A percentile compares a stretch with the other conserved stretches of the same genome.
Conservation (phyloP, 2,113 vertebrate genomes). For the Pelobates fuscus region DNA sequence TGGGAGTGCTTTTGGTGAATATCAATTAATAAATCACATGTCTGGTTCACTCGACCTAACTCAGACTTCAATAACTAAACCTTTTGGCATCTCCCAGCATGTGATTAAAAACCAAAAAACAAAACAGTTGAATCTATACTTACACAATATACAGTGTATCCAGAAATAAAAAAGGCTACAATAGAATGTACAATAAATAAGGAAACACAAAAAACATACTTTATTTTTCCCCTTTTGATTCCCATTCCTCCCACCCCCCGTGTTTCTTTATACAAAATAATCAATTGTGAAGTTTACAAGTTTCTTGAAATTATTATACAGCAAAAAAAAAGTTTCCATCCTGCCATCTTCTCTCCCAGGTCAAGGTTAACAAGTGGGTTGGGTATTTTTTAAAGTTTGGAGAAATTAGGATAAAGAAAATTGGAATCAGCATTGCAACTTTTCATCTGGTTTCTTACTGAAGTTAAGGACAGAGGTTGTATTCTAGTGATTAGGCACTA, state of each 20-base stretch:
- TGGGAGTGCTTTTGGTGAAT: too few relatives aligned
- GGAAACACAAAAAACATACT: slow-evolving; percentile 83
- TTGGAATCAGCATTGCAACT: too few relatives aligned
- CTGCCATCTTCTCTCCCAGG: slow-evolving; percentile 16
- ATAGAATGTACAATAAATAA: slow-evolving; percentile 76
- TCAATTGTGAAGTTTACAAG: slow-evolving; percentile 76
- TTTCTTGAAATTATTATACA: slow-evolving; percentile 77
- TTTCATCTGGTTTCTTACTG: too few relatives aligned
- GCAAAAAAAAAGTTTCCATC: slow-evolving; percentile 51
- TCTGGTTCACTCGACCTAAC: too few relatives aligned
- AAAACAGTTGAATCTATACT: not conserved
- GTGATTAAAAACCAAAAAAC: too few relatives aligned
- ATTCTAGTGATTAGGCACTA: slow-evolving; percentile 29
- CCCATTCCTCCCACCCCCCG: too few relatives aligned
- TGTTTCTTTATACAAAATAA: slow-evolving; percentile 81
- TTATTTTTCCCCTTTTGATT: slow-evolving; percentile 67
- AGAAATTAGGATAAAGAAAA: too few relatives aligned
- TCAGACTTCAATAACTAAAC: too few relatives aligned
- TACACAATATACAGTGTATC: not conserved
- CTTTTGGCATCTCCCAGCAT: too few relatives aligned
- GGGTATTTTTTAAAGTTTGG: too few relatives aligned
- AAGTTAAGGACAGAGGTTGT: not conserved
- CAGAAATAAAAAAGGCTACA: slow-evolving; percentile 39
- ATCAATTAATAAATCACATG: too few relatives aligned
- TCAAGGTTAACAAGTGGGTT: not conserved